phyloP scores from a whole-genome alignment of 2,113 vertebrate species.

The Barbus barbus region DNA sequence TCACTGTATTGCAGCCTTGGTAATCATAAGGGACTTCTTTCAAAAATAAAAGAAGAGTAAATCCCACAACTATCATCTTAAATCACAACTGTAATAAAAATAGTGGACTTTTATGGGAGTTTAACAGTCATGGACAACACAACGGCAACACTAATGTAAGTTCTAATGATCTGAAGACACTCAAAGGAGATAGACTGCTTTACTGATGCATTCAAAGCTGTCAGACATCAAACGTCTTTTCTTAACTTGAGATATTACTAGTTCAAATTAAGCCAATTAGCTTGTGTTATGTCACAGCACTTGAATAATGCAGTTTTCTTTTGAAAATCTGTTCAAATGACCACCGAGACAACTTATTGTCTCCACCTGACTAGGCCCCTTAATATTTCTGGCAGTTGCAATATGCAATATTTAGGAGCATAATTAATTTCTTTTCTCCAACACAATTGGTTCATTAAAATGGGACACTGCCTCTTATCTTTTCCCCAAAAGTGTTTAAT shows the following conservation, averaged over 20 bases:
- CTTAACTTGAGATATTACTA: constrained; percentile 54
- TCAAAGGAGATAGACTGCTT: background rate
- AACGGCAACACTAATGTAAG: background rate
- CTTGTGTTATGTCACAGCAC: too few species aligned
- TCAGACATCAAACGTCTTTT: constrained; percentile 24
- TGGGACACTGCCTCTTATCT: constrained; percentile 73
- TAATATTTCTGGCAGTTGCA: constrained; percentile 75
- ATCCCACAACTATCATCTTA: background rate
- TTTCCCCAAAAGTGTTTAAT: constrained; percentile 72
- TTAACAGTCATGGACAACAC: background rate
- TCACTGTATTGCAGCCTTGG: background rate
- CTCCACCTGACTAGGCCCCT: constrained; percentile 69
- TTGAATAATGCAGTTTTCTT: too few species aligned
- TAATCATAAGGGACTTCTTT: background rate
- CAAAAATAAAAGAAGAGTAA: background rate
- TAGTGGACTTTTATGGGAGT: background rate
- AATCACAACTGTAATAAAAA: background rate
- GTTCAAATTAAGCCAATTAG: constrained; percentile 61
- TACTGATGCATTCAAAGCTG: background rate
- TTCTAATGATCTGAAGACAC: background rate
- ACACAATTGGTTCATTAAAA: constrained; percentile 81
- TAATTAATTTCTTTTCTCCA: constrained; percentile 77
- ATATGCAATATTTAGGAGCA: constrained; percentile 73
- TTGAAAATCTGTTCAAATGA: too few species aligned
- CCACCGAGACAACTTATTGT: constrained; percentile 56